Base-by-base conservation (phyloP, 2,888 invertebrate species). In the Agrochola litura region DNA sequence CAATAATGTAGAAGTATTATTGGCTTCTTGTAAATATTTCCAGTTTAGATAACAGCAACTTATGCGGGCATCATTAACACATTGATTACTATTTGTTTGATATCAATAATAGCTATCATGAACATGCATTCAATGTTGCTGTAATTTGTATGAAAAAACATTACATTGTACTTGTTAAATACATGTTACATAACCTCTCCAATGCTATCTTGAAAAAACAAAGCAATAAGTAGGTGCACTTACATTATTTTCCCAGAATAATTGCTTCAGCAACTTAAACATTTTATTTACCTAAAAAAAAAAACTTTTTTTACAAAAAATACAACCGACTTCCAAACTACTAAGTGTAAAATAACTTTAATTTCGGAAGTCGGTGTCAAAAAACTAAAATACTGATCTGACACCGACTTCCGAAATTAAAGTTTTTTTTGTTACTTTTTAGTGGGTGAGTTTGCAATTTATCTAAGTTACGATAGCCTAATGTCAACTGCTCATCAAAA, bases 61-160 rank as follows among this genome's bases (percentile, higher is more conserved):
- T 67, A 30, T 37, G 25, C 66, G 71, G 56, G 52, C 37, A 58
- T 78, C n/a, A 68, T 68, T 71, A 71, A 67, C n/a, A 56, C 9
- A 25, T 60, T 81, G 60, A 72, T 83, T 60, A 73, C n/a, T 79
- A 58, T 54, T 83, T 79, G 68, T 83, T 81, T 84, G 69, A 60
- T 66, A 82, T 79, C 67, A 80, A 60, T 66, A 61, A 68, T 37
- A 58, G 4, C 14, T 76, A 54, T 60, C 49, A 67, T 76, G n/a
- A 22, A 60, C 65, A 69, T 61, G 30, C 60, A 68, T 73, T 61
- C 22, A 60, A 46, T 46, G 16, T 52, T 58, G 41, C 19, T 41
- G 6, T 60, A 54, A 25, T 46, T 66, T 46, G 16, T 68, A 25
- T 56, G 10, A 12, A 37, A 58, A 63, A 37, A 25, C n/a, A 46